These are phyloP conservation scores for Rhadina sibilatrix DNA, from an alignment of 2,113 vertebrate genomes.

Conservation along the genomic window DNA sequence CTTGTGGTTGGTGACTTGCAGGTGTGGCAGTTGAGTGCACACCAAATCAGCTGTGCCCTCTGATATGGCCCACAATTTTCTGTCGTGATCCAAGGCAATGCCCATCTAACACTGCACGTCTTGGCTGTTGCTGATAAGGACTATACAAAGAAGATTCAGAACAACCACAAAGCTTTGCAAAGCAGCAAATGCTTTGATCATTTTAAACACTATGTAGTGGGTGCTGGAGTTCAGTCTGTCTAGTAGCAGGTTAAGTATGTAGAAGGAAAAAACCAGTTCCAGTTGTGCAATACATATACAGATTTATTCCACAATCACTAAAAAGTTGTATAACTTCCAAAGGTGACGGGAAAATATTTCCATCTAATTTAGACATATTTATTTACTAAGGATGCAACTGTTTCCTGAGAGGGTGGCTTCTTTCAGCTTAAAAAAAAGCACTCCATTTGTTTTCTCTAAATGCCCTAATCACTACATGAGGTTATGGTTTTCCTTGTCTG, in stretches of 20 bases:
- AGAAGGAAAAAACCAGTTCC: not conserved
- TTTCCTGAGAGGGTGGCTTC: not conserved
- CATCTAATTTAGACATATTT: not conserved
- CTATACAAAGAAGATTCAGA: not conserved
- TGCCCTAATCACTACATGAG: not conserved
- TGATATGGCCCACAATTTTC: rapidly evolving
- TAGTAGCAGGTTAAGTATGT: no score
- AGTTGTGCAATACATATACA: not conserved
- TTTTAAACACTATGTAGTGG: not conserved
- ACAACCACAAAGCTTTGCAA: not conserved
- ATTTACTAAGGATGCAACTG: not conserved
- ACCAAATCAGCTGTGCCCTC: not conserved
- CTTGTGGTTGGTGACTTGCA: not conserved
- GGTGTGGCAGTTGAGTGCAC: rapidly evolving
- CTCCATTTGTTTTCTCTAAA: not conserved
- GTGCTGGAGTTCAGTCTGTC: not conserved
- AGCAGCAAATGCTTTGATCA: not conserved
- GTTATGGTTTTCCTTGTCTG: not conserved
- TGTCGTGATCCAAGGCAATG: not conserved
- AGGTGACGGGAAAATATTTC: not conserved
- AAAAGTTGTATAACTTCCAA: not conserved
- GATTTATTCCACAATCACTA: not conserved
- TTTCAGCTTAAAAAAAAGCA: not conserved
- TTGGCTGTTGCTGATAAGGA: not conserved
- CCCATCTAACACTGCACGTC: not conserved